These are phyloP conservation scores for human (Homo sapiens) DNA, from an alignment of 2,113 vertebrate species.

Conservation along the genomic window DNA sequence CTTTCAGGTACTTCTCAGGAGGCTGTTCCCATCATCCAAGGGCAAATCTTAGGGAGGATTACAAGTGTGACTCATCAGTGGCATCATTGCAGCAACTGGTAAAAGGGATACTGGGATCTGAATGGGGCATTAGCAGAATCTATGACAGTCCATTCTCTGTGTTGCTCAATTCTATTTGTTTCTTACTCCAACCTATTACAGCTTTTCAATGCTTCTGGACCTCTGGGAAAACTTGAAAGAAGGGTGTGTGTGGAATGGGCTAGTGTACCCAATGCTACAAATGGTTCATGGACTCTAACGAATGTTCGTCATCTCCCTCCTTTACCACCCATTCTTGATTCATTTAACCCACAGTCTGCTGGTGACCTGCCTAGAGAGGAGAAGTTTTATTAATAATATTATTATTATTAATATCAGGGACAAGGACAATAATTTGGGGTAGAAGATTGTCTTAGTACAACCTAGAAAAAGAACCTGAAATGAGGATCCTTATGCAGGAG, in stretches of 20 bases:
- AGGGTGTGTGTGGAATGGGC: background rate
- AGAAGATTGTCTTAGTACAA: background rate
- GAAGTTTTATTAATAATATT: background rate
- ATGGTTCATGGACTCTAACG: background rate
- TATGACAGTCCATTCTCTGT: background rate
- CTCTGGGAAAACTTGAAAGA: background rate
- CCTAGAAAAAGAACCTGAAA: background rate
- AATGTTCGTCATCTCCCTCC: background rate
- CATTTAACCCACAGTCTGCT: background rate
- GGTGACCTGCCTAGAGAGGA: background rate
- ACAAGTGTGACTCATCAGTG: background rate
- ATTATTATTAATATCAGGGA: background rate
- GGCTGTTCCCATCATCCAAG: background rate
- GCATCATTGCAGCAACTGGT: background rate
- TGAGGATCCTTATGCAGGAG: background rate
- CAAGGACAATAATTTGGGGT: background rate
- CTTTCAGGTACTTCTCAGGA: background rate
- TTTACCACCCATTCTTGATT: background rate
- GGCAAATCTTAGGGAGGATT: background rate
- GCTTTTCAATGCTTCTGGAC: background rate
- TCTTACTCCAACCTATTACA: background rate
- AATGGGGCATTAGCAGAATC: background rate
- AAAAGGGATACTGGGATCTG: background rate
- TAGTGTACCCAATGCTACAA: background rate
- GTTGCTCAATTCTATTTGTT: background rate